phyloP scores from a whole-genome alignment of 2,888 invertebrate species.

The Drosophila subquinaria region DNA sequence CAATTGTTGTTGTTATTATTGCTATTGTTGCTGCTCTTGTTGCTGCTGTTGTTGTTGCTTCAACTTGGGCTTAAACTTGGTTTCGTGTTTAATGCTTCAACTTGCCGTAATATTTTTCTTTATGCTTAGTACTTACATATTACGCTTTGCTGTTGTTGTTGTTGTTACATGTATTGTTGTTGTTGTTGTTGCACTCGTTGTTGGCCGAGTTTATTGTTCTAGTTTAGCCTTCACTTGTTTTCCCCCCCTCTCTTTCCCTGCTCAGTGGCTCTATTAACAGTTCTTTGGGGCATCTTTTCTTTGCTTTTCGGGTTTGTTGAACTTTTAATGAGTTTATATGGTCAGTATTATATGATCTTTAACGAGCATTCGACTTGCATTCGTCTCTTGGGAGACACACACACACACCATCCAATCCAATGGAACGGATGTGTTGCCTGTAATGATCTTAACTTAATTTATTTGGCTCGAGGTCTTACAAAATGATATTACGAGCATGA shows the following conservation, averaged over 20 bases:
- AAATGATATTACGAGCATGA: constrained; percentile 1
- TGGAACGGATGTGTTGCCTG: constrained; percentile 8
- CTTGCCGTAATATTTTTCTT: constrained; percentile 74
- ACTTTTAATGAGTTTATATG: constrained; percentile 76
- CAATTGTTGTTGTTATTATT: constrained; percentile 20
- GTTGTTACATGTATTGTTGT: constrained; percentile 9
- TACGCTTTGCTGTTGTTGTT: constrained; percentile 36
- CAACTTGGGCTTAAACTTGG: constrained; percentile 27
- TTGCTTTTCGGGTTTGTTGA: constrained; percentile 65
- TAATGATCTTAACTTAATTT: constrained; percentile 8
- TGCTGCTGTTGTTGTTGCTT: constrained; percentile 13
- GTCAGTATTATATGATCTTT: constrained; percentile 63
- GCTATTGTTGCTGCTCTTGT: constrained; percentile 1
- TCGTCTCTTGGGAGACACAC: constrained; percentile 2
- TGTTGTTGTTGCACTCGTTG: constrained; percentile 19
- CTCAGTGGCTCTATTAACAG: constrained; percentile 53
- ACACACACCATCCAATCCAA: neutral
- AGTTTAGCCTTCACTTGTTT: constrained; percentile 44
- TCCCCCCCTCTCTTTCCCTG: neutral
- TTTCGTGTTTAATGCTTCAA: constrained; percentile 65
- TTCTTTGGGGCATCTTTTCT: constrained; percentile 56
- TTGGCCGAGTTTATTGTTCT: constrained; percentile 75
- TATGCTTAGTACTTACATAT: constrained; percentile 61
- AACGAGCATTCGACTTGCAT: constrained; percentile 49
- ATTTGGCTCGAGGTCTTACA: constrained; percentile 1